phyloP scores from a whole-genome alignment of 2,113 vertebrate species.

The Vulpes ferrilata region DNA sequence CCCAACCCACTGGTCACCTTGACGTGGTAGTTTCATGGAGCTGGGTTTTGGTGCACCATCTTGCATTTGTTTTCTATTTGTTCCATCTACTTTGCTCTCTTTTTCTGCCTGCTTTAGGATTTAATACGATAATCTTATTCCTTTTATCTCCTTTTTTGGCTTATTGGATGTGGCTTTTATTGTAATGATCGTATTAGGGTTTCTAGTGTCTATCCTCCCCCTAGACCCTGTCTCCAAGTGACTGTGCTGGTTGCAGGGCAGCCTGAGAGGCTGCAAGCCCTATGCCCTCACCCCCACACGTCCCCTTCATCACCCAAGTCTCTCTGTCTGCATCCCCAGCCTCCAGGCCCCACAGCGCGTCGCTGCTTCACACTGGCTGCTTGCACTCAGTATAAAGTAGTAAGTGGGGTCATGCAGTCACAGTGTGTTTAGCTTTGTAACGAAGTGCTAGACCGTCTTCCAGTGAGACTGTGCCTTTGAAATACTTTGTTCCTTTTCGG shows the following conservation, averaged over 20 bases:
- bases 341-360: background rate
- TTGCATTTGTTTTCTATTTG: background rate
- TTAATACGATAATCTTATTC: fast-evolving
- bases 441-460: background rate
- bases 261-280: background rate
- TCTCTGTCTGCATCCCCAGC: background rate
- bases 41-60: background rate
- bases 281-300: too few species aligned
- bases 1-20: background rate
- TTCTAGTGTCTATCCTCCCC: too few species aligned
- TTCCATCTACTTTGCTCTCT: fast-evolving
- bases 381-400: background rate
- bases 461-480: fast-evolving
- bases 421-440: background rate
- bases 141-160: too few species aligned
- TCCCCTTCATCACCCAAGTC: background rate
- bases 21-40: fast-evolving
- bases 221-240: fast-evolving
- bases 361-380: background rate
- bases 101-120: background rate
- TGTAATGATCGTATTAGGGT: background rate
- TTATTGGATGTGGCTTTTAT: background rate
- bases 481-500: background rate
- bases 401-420: fast-evolving
- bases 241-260: fast-evolving